phyloP scores from a whole-genome alignment of 64 coral and sea anemone genomes.

The Actinia equina region DNA sequence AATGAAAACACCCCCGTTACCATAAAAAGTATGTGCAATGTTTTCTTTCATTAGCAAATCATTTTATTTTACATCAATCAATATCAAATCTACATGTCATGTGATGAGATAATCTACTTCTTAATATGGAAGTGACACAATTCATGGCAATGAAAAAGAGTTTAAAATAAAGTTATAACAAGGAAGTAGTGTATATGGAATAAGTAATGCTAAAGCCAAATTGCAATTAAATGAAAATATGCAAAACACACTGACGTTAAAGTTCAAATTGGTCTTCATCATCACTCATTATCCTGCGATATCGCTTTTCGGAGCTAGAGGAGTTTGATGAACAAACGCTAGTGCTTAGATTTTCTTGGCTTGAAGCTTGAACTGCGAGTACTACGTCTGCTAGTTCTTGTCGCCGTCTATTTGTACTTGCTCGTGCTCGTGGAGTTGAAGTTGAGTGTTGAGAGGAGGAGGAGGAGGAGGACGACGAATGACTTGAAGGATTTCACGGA shows the following conservation, averaged over 20 bases:
- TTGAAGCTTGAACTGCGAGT: neutral
- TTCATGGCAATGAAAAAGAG: no score
- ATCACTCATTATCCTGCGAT: no score
- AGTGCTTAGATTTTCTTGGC: no score
- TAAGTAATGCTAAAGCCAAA: no score
- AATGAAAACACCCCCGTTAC: neutral
- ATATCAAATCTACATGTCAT: conserved; percentile 1
- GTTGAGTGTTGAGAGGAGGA: neutral
- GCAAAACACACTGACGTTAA: no score
- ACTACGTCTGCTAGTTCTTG: neutral
- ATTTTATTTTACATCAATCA: neutral
- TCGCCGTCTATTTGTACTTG: neutral
- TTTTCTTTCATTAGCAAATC: conserved; percentile 1
- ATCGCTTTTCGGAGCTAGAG: no score
- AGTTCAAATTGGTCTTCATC: no score
- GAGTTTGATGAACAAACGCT: no score
- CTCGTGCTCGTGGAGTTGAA: neutral
- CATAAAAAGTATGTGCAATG: neutral
- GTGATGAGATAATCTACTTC: neutral
- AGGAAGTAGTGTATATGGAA: no score
- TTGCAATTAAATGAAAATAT: no score
- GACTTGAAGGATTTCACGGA: neutral
- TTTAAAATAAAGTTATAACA: no score
- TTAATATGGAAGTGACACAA: neutral
- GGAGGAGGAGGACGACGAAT: neutral